A percentile compares a stretch with the other conserved stretches of the same genome.
Evolutionary conservation across 2,797 vertebrate species (phyloP).

Genomic region (Pangasius djambal): DNA sequence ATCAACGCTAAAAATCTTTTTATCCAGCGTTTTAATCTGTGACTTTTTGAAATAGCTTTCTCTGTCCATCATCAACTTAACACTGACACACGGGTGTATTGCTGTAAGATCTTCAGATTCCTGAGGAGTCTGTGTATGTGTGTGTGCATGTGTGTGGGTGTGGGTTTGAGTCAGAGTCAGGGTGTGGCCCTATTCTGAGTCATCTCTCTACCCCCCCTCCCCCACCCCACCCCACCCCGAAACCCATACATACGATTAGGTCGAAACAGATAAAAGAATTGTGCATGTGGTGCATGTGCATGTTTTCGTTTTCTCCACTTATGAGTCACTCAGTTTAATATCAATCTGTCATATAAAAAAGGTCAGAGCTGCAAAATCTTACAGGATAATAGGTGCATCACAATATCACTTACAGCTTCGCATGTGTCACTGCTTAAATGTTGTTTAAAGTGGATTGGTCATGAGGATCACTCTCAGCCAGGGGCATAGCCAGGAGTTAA

Average conservation of each 20-base stretch:
- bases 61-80: neutral
- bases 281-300: neutral
- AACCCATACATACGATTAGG: conserved; percentile 1
- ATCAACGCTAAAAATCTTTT: neutral
- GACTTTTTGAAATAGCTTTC: neutral
- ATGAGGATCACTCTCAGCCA: neutral
- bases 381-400: neutral
- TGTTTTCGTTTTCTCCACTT: neutral
- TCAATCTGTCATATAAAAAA: neutral
- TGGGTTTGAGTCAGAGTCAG: conserved; percentile 28
- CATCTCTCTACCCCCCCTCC: conserved; percentile 26
- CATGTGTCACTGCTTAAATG: neutral
- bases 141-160: conserved; percentile 15
- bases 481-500: neutral
- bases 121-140: conserved; percentile 24
- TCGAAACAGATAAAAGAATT: neutral
- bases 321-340: conserved; percentile 1
- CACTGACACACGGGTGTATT: neutral
- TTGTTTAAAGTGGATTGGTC: neutral
- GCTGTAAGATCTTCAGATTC: conserved; percentile 38
- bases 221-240: too few relatives aligned
- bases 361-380: neutral
- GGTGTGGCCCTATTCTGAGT: conserved; percentile 51
- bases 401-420: too few relatives aligned
- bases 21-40: neutral